A percentile compares a stretch with the other conserved stretches of the same genome.
These are phyloP conservation scores for Clanis bilineata DNA, from an alignment of 2,888 invertebrate species.

Conservation along the genomic window DNA sequence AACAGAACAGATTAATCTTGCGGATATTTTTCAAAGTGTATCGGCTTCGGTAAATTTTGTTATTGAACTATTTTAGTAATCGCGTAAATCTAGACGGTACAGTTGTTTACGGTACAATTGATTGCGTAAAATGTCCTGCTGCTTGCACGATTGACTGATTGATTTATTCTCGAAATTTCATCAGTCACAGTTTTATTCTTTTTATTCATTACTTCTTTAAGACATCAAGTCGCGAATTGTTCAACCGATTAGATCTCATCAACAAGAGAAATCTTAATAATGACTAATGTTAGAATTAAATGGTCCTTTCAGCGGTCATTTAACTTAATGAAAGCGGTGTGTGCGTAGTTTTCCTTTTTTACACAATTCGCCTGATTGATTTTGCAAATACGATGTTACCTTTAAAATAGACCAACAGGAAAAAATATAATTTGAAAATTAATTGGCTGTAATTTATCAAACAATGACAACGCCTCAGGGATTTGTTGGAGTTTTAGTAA, in stretches of 20 bases:
- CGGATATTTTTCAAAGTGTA: background rate
- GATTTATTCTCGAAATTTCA: background rate
- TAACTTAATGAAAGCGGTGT: conserved; percentile 1
- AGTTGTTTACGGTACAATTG: conserved; percentile 15
- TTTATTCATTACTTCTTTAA: background rate
- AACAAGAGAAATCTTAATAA: background rate
- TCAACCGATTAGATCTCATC: background rate
- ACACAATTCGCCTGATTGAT: background rate
- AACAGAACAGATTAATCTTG: background rate
- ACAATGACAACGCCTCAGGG: conserved; percentile 19
- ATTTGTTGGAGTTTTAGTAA: conserved; percentile 14
- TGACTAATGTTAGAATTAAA: background rate
- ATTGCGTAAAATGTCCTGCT: conserved; percentile 2
- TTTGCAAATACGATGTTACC: conserved; percentile 7
- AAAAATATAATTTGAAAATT: conserved; percentile 7
- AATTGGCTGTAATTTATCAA: conserved; percentile 13
- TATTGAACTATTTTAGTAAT: background rate
- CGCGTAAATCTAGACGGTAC: background rate
- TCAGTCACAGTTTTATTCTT: background rate
- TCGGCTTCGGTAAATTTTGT: background rate
- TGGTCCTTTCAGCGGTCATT: background rate
- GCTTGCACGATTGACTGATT: background rate
- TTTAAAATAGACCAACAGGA: conserved; percentile 11
- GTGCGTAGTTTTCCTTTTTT: background rate
- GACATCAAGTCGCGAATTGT: background rate